Evolutionary conservation across 2,113 vertebrate species (phyloP).

Genomic region (Coptodon rendalli): DNA sequence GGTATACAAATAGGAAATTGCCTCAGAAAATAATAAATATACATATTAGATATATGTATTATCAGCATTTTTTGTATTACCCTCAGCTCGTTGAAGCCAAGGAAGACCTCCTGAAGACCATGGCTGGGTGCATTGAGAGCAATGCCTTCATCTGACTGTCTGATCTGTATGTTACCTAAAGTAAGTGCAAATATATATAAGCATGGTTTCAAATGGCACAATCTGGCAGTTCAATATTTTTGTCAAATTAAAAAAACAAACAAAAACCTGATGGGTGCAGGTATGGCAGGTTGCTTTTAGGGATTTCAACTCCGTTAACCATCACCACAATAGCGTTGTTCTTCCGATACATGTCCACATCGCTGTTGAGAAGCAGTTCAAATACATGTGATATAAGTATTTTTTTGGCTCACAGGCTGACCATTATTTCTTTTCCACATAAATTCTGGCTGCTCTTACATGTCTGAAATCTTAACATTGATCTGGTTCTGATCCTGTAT

Average conservation of each 20-base stretch:
- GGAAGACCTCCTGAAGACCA: constrained; percentile 63
- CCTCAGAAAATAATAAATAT: not conserved
- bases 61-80: not conserved
- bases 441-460: constrained; percentile 63
- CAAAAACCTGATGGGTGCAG: constrained; percentile 39
- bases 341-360: constrained; percentile 38
- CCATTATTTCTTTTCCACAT: not conserved
- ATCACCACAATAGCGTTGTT: constrained; percentile 7
- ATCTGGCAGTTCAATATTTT: constrained; percentile 4
- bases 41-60: not conserved
- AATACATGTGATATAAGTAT: not conserved
- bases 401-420: not conserved
- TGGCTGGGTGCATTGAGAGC: constrained; percentile 38
- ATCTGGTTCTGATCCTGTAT: constrained; percentile 53
- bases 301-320: constrained; percentile 51
- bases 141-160: constrained; percentile 18
- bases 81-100: constrained; percentile 16
- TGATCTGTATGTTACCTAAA: constrained; percentile 50
- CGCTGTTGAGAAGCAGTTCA: constrained; percentile 28
- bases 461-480: constrained; percentile 65
- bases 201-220: not conserved
- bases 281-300: constrained; percentile 42
- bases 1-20: not conserved
- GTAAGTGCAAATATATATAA: not conserved
- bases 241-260: not conserved